Conservation (phyloP, 2,113 vertebrate genomes). For the Pachypanchax playfairii region DNA sequence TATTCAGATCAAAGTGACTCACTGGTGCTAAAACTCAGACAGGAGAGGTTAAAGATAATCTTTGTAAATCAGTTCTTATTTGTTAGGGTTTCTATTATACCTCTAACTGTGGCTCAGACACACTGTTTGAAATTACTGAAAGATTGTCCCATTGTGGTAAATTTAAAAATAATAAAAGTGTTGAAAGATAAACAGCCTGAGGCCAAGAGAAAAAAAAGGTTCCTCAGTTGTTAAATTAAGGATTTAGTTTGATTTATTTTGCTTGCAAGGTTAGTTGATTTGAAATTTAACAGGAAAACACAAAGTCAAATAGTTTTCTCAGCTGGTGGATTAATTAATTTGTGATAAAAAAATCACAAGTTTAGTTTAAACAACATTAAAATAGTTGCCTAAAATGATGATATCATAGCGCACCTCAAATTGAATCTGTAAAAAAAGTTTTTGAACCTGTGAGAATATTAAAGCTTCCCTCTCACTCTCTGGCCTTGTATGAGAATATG, state of each 20-base stretch:
- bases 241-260: slow-evolving; percentile 34
- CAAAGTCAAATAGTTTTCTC: slow-evolving; percentile 10
- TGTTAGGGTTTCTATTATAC: background rate
- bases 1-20: background rate
- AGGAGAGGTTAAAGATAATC: no score
- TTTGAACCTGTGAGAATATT: slow-evolving; percentile 33
- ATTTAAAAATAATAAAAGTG: background rate
- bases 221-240: slow-evolving; percentile 16
- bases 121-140: background rate
- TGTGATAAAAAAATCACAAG: no score
- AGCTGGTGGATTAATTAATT: slow-evolving; percentile 8
- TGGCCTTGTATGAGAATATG: slow-evolving; percentile 37
- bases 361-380: background rate
- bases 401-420: no score
- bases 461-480: slow-evolving; percentile 24
- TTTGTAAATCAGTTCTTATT: background rate
- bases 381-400: no score
- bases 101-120: background rate
- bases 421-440: slow-evolving; percentile 9
- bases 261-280: slow-evolving; percentile 16
- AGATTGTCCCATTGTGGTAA: background rate
- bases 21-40: background rate
- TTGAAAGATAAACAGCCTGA: background rate
- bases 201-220: slow-evolving; percentile 1
- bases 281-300: slow-evolving; percentile 13